These are phyloP conservation scores for Coenobita brevimanus DNA, from an alignment of 1,140 invertebrate genomes.

Conservation along the genomic window DNA sequence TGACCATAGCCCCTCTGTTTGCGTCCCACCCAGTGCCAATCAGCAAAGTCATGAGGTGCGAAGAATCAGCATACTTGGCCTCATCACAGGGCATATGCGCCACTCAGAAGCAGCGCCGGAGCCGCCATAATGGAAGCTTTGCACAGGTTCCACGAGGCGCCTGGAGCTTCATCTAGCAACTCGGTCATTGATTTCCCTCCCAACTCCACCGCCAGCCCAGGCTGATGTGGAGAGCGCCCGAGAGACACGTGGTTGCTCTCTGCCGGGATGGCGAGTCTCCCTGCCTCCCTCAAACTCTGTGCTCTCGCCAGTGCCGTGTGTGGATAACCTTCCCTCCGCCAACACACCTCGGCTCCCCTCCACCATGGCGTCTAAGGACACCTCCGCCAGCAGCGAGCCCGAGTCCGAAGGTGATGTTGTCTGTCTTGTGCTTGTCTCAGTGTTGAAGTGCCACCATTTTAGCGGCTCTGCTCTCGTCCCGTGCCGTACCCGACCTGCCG, in stretches of 20 bases:
- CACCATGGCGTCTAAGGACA: slow-evolving; percentile 50
- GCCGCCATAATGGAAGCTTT: slow-evolving; percentile 60
- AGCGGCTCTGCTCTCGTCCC: slow-evolving; percentile 15
- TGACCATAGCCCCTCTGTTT: background rate
- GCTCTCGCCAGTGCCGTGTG: slow-evolving; percentile 36
- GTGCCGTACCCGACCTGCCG: background rate
- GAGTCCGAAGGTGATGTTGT: slow-evolving; percentile 59
- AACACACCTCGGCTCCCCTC: background rate
- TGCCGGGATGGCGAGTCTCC: slow-evolving; percentile 65
- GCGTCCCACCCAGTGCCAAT: no score
- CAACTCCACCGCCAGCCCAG: slow-evolving; percentile 60
- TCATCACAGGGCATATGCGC: no score
- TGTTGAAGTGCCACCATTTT: slow-evolving; percentile 55
- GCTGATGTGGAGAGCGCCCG: slow-evolving; percentile 62
- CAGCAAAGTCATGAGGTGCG: no score
- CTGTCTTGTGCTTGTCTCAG: slow-evolving; percentile 49
- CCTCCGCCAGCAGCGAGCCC: slow-evolving; percentile 32
- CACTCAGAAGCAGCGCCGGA: slow-evolving; percentile 36
- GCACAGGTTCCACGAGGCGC: slow-evolving; percentile 59
- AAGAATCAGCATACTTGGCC: no score
- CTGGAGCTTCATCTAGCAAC: slow-evolving; percentile 64
- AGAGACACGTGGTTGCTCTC: slow-evolving; percentile 67
- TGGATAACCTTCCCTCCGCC: slow-evolving; percentile 31
- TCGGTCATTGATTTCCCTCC: slow-evolving; percentile 67
- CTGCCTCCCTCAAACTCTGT: slow-evolving; percentile 51